These are phyloP conservation scores for Ischnura elegans DNA, from an alignment of 2,888 invertebrate genomes.

Conservation along the genomic window DNA sequence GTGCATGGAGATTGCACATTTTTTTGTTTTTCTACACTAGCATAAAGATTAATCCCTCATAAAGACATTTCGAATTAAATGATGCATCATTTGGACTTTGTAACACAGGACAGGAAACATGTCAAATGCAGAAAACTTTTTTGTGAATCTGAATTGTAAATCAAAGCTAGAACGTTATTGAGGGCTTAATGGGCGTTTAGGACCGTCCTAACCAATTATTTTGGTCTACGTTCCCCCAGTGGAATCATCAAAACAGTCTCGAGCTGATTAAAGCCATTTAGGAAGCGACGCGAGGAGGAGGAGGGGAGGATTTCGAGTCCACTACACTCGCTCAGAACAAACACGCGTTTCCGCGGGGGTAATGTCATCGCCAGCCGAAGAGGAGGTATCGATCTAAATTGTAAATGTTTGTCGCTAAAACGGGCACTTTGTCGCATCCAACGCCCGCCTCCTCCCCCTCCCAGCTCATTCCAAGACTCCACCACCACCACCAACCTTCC, in stretches of 20 bases:
- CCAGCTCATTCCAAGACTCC: too few relatives aligned
- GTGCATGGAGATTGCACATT: too few relatives aligned
- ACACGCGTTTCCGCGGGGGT: not conserved
- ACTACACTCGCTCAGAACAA: not conserved
- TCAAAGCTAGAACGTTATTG: too few relatives aligned
- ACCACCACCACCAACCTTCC: not conserved
- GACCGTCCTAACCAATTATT: too few relatives aligned
- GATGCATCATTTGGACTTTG: too few relatives aligned
- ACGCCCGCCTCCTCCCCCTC: not conserved
- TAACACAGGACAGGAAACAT: too few relatives aligned
- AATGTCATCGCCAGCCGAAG: constrained; percentile 34
- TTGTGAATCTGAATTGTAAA: too few relatives aligned
- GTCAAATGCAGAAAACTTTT: too few relatives aligned
- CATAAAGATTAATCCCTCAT: too few relatives aligned
- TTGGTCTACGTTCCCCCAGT: not conserved
- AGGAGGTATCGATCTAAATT: constrained; percentile 28
- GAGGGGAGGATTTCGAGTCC: not conserved
- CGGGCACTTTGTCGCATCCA: constrained; percentile 10
- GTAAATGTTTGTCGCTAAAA: constrained; percentile 45
- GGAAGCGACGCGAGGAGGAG: not conserved
- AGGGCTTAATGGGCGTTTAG: too few relatives aligned
- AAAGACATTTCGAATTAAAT: too few relatives aligned
- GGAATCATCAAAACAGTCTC: not conserved
- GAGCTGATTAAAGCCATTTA: not conserved
- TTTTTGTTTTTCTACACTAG: too few relatives aligned